Evolutionary conservation across 2,797 vertebrate genomes (phyloP).

Genomic region (Acanthopagrus latus): DNA sequence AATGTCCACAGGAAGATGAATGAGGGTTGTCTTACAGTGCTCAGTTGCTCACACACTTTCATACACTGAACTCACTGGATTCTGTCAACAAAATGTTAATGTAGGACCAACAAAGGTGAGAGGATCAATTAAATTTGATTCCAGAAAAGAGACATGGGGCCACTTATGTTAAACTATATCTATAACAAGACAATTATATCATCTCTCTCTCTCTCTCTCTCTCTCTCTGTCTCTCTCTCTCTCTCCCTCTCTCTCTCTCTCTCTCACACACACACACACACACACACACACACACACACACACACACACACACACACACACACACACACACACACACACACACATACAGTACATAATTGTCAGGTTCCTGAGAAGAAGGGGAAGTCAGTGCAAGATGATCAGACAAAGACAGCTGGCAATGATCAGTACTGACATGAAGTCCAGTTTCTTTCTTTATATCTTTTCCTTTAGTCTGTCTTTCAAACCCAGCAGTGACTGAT

Average conservation of each 20-base stretch:
- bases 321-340: background rate
- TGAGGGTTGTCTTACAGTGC: constrained; percentile 10
- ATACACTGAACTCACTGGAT: background rate
- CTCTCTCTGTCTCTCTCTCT: background rate
- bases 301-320: background rate
- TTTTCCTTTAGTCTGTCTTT: no score
- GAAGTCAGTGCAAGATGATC: background rate
- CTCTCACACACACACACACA: background rate
- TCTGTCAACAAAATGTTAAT: constrained; percentile 31
- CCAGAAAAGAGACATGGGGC: background rate
- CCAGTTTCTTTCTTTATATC: no score
- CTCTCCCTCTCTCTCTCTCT: background rate
- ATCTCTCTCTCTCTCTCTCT: background rate
- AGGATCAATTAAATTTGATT: constrained; percentile 19
- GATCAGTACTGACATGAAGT: no score
- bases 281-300: background rate
- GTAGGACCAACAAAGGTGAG: constrained; percentile 7
- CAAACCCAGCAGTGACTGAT: no score
- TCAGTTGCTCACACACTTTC: background rate
- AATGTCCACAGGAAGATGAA: constrained; percentile 35
- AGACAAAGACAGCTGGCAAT: no score
- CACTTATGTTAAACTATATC: constrained; percentile 14
- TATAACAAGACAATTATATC: background rate
- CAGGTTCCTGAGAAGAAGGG: constrained; percentile 10
- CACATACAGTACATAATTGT: constrained; percentile 8